Evolutionary conservation across 1,140 invertebrate species (phyloP), one percentile per base, ranked within the genome.

Genomic region (Ceratosolen solmsi): DNA sequence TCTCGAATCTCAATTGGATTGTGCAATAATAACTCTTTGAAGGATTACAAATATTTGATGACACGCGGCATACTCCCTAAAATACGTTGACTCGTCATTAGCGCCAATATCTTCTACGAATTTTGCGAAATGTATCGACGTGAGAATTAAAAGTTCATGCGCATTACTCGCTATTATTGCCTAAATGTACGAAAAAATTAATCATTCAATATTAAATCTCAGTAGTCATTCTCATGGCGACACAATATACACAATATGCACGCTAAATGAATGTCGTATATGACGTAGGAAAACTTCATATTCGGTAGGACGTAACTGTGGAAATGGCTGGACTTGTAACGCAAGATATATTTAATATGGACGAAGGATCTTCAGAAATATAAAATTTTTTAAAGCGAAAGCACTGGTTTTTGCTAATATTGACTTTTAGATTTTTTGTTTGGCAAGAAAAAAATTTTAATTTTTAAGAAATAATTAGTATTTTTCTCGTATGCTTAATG

Each of bases 231-330:
- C 60, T 13, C n/a, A n/a, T 36, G 60, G 60, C 60, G 60, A 33
- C 11, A 20, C 60, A 4, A 17, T 63, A 9, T 7, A 46, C n/a
- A n/a, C n/a, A n/a, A n/a, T n/a, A n/a, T n/a, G 13, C 25, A 60
- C 25, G 20, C 54, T 22, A 5, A 25, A 60, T 30, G 4, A 13
- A 13, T 4, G 9, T 36, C 17, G 49, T 33, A 49, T 46, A 56
- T 56, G 72, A 74, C 51, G 72, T 54, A 56, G 49, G 72, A 56
- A 74, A 74, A 74, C 36, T 74, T 74, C n/a, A n/a, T 30, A 0
- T 20, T 17, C 60, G 30, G 33, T 30, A 33, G 46, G n/a, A n/a
- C n/a, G n/a, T n/a, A n/a, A n/a, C n/a, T n/a, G n/a, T n/a, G n/a
- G n/a, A n/a, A n/a, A n/a, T n/a, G n/a, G n/a, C n/a, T n/a, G n/a